A percentile compares a stretch with the other conserved stretches of the same genome.
Conservation (phyloP, 2,888 invertebrate species). For the Aromia moschata region DNA sequence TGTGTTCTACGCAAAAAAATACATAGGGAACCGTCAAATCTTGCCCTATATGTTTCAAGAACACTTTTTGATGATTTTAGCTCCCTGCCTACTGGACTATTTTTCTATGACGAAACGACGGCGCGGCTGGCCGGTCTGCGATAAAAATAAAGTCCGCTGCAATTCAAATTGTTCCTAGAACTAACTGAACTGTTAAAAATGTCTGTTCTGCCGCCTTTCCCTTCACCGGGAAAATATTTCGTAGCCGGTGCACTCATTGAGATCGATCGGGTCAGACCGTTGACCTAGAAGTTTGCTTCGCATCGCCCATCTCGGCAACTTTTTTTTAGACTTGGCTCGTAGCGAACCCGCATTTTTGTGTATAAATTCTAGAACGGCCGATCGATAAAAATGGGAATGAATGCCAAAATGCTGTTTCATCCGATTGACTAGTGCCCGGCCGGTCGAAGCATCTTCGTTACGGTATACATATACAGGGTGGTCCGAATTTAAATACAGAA, state of each 20-base stretch:
- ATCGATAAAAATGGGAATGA: conserved; percentile 7
- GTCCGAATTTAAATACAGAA: no score
- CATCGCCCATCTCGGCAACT: not conserved
- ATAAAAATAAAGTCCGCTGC: not conserved
- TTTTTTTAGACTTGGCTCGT: conserved; percentile 13
- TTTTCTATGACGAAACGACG: not conserved
- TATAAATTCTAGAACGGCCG: conserved; percentile 10
- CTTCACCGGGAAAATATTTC: not conserved
- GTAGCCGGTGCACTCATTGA: not conserved
- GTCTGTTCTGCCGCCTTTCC: not conserved
- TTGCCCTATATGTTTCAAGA: no score
- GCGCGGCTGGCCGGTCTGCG: not conserved
- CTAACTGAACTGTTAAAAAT: not conserved
- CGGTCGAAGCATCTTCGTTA: not conserved
- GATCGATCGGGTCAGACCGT: conserved; percentile 8
- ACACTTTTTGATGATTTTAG: no score
- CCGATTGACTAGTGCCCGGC: not conserved
- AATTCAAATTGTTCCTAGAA: not conserved
- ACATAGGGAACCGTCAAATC: no score
- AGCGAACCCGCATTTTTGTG: conserved; percentile 8
- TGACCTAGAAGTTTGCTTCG: conserved; percentile 11
- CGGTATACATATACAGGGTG: not conserved
- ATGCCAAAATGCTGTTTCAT: conserved; percentile 4
- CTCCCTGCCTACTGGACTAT: no score
- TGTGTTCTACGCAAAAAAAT: no score